phyloP scores from a whole-genome alignment of 2,797 vertebrate genomes.

The Acanthornis magna region DNA sequence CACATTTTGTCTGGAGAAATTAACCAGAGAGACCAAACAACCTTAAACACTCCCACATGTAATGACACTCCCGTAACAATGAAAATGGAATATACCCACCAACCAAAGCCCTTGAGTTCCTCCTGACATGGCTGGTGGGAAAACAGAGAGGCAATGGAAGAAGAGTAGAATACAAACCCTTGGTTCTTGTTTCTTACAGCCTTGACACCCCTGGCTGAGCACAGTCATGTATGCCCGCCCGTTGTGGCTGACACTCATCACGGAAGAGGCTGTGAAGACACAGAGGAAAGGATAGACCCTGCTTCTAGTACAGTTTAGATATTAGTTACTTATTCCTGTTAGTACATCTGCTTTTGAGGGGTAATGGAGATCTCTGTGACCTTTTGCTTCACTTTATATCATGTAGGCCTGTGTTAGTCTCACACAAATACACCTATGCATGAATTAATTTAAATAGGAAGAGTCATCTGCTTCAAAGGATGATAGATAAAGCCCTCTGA shows the following conservation, averaged over 20 bases:
- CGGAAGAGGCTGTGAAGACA: not conserved
- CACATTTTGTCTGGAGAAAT: not conserved
- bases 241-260: not conserved
- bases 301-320: not conserved
- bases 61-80: not conserved
- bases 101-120: not conserved
- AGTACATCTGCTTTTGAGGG: not conserved
- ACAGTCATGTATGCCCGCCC: not conserved
- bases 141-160: not conserved
- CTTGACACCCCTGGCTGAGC: accelerated
- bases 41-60: not conserved
- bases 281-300: not conserved
- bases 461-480: not conserved
- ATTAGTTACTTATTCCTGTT: not conserved
- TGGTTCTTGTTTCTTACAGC: not conserved
- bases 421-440: not conserved
- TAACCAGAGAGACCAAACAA: not conserved
- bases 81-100: not conserved
- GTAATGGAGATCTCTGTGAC: not conserved
- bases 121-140: not conserved
- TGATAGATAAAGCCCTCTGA: not conserved
- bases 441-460: not conserved
- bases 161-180: not conserved
- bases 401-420: not conserved
- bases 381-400: not conserved